These are phyloP conservation scores for Heteromormyrus szaboi DNA, from an alignment of 2,797 vertebrate genomes.

Conservation along the genomic window DNA sequence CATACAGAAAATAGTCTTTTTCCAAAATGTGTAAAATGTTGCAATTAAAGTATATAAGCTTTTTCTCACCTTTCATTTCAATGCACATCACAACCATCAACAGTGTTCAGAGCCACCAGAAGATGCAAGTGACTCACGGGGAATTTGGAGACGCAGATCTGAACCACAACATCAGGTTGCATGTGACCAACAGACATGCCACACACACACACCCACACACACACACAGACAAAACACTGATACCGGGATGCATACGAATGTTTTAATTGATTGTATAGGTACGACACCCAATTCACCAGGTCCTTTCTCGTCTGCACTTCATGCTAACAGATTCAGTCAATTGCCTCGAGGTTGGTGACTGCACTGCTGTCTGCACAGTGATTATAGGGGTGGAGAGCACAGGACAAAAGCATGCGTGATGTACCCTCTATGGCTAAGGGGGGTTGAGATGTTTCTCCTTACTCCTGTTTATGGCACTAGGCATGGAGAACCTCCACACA, in stretches of 20 bases:
- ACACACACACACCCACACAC: background rate
- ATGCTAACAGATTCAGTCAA: background rate
- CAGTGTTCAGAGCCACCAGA: background rate
- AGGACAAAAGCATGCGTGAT: background rate
- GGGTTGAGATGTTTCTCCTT: background rate
- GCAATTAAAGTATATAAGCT: conserved; percentile 9
- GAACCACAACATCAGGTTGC: background rate
- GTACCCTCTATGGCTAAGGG: background rate
- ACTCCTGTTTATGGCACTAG: background rate
- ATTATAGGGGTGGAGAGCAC: background rate
- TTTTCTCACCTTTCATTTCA: background rate
- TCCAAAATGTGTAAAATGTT: conserved; percentile 8
- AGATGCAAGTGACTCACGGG: background rate
- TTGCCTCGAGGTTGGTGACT: background rate
- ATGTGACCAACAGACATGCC: background rate
- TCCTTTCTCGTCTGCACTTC: background rate
- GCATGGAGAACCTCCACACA: background rate
- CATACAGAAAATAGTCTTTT: conserved; percentile 7
- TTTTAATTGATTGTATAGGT: background rate
- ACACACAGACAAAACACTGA: background rate
- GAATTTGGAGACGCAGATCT: background rate
- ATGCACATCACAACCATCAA: background rate
- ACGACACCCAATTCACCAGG: background rate
- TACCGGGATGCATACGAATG: background rate
- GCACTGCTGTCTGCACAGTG: background rate